These are phyloP conservation scores for Galaxea fascicularis DNA, from an alignment of 92 coral and sea anemone genomes.

Conservation along the genomic window DNA sequence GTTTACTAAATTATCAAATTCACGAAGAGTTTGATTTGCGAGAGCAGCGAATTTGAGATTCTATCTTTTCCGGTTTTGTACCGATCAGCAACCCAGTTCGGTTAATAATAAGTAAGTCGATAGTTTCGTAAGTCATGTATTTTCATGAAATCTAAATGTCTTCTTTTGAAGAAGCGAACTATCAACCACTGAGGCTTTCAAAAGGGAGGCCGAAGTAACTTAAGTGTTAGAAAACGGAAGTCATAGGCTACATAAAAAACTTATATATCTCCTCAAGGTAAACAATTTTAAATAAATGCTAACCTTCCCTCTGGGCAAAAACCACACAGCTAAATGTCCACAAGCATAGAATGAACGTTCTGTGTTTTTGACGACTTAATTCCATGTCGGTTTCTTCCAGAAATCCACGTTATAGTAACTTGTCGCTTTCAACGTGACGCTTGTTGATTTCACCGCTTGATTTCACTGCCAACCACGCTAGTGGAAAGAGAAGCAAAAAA, in stretches of 20 bases:
- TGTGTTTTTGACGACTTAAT: slow-evolving; percentile 6
- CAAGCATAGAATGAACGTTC: slow-evolving; percentile 28
- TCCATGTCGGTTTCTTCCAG: slow-evolving; percentile 39
- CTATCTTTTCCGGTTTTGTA: too few relatives aligned
- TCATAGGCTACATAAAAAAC: slow-evolving; percentile 62
- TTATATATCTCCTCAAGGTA: slow-evolving; percentile 46
- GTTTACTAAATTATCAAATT: slow-evolving; percentile 53
- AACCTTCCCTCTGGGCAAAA: slow-evolving; percentile 60
- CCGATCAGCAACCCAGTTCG: neutral
- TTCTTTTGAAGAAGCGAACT: slow-evolving; percentile 17
- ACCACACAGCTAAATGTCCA: slow-evolving; percentile 42
- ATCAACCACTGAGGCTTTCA: slow-evolving; percentile 33
- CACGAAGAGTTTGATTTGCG: neutral
- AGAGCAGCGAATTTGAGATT: neutral
- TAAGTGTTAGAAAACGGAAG: slow-evolving; percentile 79
- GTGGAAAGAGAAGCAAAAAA: slow-evolving; percentile 32
- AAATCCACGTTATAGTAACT: neutral
- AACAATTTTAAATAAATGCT: slow-evolving; percentile 52
- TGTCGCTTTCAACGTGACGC: slow-evolving; percentile 30
- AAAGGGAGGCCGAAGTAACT: slow-evolving; percentile 74
- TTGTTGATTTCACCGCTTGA: slow-evolving; percentile 29
- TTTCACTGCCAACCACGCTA: slow-evolving; percentile 49
- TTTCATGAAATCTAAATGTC: neutral
- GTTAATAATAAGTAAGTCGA: neutral
- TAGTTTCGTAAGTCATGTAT: neutral